Evolutionary conservation across 92 coral and sea anemone species (phyloP), one percentile per base, ranked within the genome.

Genomic region (Umimayanthus chanpuru): DNA sequence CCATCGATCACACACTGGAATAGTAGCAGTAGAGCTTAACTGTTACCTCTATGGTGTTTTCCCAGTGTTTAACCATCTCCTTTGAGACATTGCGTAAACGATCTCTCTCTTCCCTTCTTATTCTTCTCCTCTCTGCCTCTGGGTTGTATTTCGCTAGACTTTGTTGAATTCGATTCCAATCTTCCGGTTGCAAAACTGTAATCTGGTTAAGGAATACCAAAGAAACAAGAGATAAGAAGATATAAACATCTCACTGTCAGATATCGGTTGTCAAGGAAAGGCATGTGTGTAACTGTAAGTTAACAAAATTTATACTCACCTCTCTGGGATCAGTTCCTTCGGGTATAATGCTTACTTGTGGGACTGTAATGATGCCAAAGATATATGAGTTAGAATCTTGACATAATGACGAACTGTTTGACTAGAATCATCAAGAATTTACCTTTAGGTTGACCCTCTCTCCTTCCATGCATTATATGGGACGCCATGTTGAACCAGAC

Each of bases 401-500:
- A 40, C 0, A 29, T 20, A 20, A 16, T 41, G 4, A 41, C 23
- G 16, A 68, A 18, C 15, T 16, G 15, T 38, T 82, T 38, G 2
- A n/a, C 29, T 11, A 21, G 14, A 67, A 74, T 49, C 1, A 26
- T 20, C 77, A 49, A 77, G 86, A 90, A 87, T 86, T 72, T 93
- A 96, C 99, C 99, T 94, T 94, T 91, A 25, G 93, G 70, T 88
- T 95, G 94, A 39, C 99, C 99, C 72, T 96, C 98, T 85, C 99
- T 91, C 80, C 99, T 94, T 6, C 99, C 99, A 89, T 96, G 92
- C 92, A 93, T 82, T 88, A 96, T 92, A 86, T 91, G 81, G 67
- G 99, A 90, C 93, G 99, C 95, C 96, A 96, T 96, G 91, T 91
- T 93, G 89, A 58, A 79, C 81, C 77, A 77, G 55, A 44, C 21